Base-by-base conservation (phyloP, 2,888 invertebrate species). In the Yponomeuta malinellus region DNA sequence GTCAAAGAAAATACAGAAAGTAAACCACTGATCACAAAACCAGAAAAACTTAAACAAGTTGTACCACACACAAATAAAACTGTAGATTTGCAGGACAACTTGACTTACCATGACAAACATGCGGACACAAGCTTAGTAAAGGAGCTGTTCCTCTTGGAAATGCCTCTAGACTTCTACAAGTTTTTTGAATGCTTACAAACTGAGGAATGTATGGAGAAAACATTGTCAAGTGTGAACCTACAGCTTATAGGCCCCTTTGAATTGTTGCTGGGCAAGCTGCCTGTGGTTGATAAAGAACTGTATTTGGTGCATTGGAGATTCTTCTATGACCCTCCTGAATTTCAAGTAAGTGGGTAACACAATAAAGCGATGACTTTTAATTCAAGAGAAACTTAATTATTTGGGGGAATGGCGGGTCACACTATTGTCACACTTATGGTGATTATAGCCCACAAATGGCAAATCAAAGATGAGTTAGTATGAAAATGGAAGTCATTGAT, bases 261-360 rank as follows among this genome's bases (percentile, higher is more conserved):
- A 85, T 94, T 97, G 70, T 84, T 98, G 63, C 89, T 93, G 68
- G 95, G 94, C 8, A 94, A 93, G 78, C 92, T 96, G 74, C 93
- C 93, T 2, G 84, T 87, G 72, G 82, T 94, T 37, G 85, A 93
- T 1, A 93, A 94, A 73, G 89, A 94, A 73, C 89, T 95, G 73
- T 96, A 95, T 82, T 92, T 97, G 69, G 87, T 95, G 10, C 97
- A 98, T 83, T 98, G 97, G 96, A 94, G 99, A 76, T 98, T 96
- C 87, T 97, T 94, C 83, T 97, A 96, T 85, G 99, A 99, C 91
- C 97, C 98, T 10, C 98, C 99, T 10, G 98, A 99, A 87, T 97
- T 98, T 85, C 97, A 97, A 89, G 95, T 95, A 83, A 75, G 74
- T 75, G 33, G 33, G 5, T 33, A 33, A 33, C 33, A 33, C 33